Percentiles rank a stretch among this genome's conserved stretches.
Evolutionary conservation across 2,888 invertebrate genomes (phyloP).

Genomic region (Monoplex corrugatus): DNA sequence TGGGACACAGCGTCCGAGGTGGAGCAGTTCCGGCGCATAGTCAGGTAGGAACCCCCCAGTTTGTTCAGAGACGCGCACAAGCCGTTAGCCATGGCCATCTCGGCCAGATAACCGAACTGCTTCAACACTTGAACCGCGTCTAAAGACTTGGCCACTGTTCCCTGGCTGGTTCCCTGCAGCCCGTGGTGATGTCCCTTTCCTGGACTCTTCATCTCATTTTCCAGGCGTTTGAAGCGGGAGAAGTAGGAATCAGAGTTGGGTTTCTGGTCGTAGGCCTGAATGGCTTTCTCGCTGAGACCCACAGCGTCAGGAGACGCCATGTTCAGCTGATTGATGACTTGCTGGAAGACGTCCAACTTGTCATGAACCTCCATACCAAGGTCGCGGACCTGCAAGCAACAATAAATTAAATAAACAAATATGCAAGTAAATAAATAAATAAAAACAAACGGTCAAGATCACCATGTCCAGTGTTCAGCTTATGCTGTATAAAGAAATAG

Average conservation of each 20-base stretch:
- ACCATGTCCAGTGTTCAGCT: too few species aligned
- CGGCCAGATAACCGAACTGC: conserved; percentile 52
- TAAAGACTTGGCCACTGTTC: background rate
- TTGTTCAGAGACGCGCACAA: conserved; percentile 52
- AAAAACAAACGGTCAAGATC: too few species aligned
- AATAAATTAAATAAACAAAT: background rate
- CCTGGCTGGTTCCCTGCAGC: background rate
- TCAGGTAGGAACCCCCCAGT: conserved; percentile 51
- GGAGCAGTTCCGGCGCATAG: conserved; percentile 52
- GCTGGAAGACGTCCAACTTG: conserved; percentile 53
- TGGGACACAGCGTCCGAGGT: background rate
- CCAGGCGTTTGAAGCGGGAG: conserved; percentile 42
- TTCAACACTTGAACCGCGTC: conserved; percentile 16
- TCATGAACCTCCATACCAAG: conserved; percentile 50
- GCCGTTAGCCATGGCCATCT: conserved; percentile 55
- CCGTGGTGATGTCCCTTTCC: background rate
- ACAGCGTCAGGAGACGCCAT: conserved; percentile 33
- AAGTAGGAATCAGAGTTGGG: conserved; percentile 41
- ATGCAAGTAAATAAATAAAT: too few species aligned
- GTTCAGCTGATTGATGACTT: conserved; percentile 50
- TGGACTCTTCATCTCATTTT: conserved; percentile 21
- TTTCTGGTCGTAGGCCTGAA: conserved; percentile 53
- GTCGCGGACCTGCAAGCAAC: conserved; percentile 45
- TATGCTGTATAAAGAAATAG: too few species aligned
- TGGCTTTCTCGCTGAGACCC: conserved; percentile 46